Conservation (phyloP, 2,113 vertebrate species). For the Hucho hucho region DNA sequence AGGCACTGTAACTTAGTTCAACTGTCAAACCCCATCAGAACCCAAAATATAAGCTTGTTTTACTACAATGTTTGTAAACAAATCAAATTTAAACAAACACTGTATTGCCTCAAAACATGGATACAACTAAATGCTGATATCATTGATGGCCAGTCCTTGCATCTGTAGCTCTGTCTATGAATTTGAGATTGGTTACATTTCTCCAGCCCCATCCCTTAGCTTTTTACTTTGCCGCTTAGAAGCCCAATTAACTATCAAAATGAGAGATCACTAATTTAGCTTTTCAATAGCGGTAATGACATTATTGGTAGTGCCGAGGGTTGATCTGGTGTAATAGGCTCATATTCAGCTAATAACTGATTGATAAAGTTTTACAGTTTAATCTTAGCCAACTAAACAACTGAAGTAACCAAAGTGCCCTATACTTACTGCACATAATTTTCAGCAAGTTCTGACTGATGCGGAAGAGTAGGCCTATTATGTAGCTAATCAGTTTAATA, state of each 20-base stretch:
- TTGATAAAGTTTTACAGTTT: not conserved
- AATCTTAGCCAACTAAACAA: too few species aligned
- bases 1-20: too few species aligned
- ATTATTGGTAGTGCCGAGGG: not conserved
- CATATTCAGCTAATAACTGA: not conserved
- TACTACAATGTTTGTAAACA: too few species aligned
- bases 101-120: too few species aligned
- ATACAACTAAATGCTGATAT: too few species aligned
- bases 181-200: too few species aligned
- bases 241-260: constrained; percentile 46
- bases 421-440: not conserved
- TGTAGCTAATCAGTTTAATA: constrained; percentile 31
- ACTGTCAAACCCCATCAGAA: too few species aligned
- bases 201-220: too few species aligned
- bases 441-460: constrained; percentile 16
- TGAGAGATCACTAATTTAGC: constrained; percentile 27
- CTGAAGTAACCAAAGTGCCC: not conserved
- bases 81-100: too few species aligned
- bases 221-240: not conserved
- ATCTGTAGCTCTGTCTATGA: too few species aligned
- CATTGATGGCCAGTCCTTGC: too few species aligned
- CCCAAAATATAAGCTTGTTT: too few species aligned
- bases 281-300: not conserved
- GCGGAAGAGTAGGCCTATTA: constrained; percentile 5
- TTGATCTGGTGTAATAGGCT: not conserved